Evolutionary conservation across 1,140 invertebrate species (phyloP).

Genomic region (Amyelois transitella): DNA sequence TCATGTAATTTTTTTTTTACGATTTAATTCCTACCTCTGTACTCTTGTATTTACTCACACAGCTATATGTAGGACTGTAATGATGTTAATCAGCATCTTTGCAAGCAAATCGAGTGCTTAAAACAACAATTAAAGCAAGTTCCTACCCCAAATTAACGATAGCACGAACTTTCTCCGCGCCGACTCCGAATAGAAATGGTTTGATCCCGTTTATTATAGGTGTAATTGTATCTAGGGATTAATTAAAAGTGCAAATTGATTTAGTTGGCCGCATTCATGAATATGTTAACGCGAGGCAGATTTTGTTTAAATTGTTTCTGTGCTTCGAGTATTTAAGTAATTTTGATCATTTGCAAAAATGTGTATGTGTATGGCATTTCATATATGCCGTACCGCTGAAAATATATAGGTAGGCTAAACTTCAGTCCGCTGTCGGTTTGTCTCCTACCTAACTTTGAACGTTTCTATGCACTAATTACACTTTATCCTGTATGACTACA

Average conservation of each 20-base stretch:
- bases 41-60: neutral
- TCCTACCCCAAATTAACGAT: conserved; percentile 28
- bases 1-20: neutral
- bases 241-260: neutral
- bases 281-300: neutral
- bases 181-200: neutral
- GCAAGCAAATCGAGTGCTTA: conserved; percentile 17
- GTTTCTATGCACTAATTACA: no score
- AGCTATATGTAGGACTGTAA: neutral
- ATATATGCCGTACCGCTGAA: no score
- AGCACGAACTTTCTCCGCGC: conserved; percentile 23
- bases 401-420: no score
- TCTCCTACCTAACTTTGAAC: no score
- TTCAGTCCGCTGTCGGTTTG: no score
- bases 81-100: conserved; percentile 26
- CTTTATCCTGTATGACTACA: no score
- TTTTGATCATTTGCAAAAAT: neutral
- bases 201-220: neutral
- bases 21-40: neutral
- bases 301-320: no score
- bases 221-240: neutral
- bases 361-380: no score
- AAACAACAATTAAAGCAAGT: conserved; percentile 27
- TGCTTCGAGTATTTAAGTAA: neutral
- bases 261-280: neutral